A percentile compares a stretch with the other conserved stretches of the same genome.
phyloP scores from a whole-genome alignment of 1,140 invertebrate genomes.

The Ridgeia piscesae region DNA sequence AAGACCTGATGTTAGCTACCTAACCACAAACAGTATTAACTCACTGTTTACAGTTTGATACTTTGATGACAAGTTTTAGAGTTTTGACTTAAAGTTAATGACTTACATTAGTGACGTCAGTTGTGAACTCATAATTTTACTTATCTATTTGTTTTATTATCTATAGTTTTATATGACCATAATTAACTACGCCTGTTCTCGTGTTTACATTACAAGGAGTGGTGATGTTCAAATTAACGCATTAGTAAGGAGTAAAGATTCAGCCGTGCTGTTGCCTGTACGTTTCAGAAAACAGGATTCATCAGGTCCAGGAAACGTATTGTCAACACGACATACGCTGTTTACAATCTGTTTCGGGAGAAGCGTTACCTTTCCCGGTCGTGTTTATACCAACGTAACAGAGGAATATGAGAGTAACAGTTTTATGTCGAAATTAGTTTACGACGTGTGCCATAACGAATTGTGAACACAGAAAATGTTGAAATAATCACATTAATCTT shows the following conservation, averaged over 20 bases:
- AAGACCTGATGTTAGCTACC: too few relatives aligned
- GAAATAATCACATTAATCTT: conserved; percentile 2
- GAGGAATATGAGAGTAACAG: neutral
- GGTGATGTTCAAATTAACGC: neutral
- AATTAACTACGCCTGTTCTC: neutral
- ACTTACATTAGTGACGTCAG: too few relatives aligned
- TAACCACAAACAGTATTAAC: too few relatives aligned
- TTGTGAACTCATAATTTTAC: too few relatives aligned
- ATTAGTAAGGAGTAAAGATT: neutral
- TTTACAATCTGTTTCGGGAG: neutral
- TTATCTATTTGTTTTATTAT: too few relatives aligned
- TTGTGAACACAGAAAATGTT: neutral
- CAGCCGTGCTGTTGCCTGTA: too few relatives aligned
- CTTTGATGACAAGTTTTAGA: too few relatives aligned
- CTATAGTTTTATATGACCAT: too few relatives aligned
- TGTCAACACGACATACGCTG: neutral
- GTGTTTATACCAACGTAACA: neutral
- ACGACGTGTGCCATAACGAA: neutral
- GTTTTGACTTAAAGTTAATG: too few relatives aligned
- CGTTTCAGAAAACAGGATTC: too few relatives aligned
- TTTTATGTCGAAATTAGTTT: neutral
- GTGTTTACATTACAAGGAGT: neutral
- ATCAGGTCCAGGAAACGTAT: neutral
- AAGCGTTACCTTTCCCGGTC: neutral
- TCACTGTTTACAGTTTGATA: too few relatives aligned